Conservation (phyloP, 2,888 invertebrate genomes). For the Keiferia lycopersicella region DNA sequence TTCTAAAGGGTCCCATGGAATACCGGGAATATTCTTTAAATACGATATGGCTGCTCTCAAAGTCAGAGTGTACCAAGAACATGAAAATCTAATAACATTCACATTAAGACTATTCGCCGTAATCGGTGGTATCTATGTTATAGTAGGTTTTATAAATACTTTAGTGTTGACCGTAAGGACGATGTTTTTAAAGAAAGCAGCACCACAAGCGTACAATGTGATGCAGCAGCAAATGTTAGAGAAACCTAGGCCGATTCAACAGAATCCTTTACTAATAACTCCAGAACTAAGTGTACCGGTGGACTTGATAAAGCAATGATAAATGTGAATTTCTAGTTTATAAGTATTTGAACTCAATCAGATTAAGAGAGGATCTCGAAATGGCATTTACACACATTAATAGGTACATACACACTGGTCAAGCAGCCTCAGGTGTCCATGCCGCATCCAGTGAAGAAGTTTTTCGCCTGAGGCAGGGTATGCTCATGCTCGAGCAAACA, state of each 20-base stretch:
- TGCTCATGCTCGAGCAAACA: too few relatives aligned
- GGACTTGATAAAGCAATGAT: conserved; percentile 66
- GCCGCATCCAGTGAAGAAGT: too few relatives aligned
- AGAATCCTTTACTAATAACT: conserved; percentile 60
- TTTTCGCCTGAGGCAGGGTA: too few relatives aligned
- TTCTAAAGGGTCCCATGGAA: conserved; percentile 90
- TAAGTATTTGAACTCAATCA: too few relatives aligned
- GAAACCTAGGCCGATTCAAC: conserved; percentile 37
- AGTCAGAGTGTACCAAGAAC: conserved; percentile 90
- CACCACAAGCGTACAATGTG: conserved; percentile 34
- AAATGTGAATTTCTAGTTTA: conserved; percentile 27
- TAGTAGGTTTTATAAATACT: conserved; percentile 83
- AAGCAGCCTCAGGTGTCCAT: too few relatives aligned
- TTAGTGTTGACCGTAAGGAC: conserved; percentile 58
- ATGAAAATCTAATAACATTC: conserved; percentile 90
- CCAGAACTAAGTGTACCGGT: conserved; percentile 64
- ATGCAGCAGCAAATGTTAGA: conserved; percentile 41
- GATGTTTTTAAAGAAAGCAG: conserved; percentile 43
- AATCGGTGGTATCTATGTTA: conserved; percentile 95
- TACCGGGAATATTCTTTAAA: conserved; percentile 96
- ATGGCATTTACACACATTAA: too few relatives aligned
- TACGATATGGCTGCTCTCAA: conserved; percentile 96
- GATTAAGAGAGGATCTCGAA: too few relatives aligned
- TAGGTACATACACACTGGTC: too few relatives aligned
- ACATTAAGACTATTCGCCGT: conserved; percentile 93